Percentiles rank a stretch among this genome's conserved stretches.
Conservation (phyloP, 2,113 vertebrate genomes). For the Myotis brandtii region DNA sequence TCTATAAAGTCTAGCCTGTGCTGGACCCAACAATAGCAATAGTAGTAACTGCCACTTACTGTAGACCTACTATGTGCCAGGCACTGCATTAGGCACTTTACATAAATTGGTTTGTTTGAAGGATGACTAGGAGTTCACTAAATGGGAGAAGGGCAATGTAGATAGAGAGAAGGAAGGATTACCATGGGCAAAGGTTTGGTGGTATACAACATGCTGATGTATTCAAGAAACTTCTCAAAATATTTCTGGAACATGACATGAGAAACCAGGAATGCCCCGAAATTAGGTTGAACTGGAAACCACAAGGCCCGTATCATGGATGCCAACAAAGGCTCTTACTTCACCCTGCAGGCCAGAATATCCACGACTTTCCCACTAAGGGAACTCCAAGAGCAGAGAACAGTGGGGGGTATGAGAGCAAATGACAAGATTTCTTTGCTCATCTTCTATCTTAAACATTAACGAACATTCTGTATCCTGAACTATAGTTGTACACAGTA, state of each 20-base stretch:
- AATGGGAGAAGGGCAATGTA: background rate
- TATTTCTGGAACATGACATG: background rate
- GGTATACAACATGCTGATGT: background rate
- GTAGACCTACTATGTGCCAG: background rate
- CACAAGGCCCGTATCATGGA: background rate
- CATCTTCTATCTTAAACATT: constrained; percentile 3
- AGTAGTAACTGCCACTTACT: background rate
- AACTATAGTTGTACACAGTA: background rate
- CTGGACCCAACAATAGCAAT: background rate
- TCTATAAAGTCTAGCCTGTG: background rate
- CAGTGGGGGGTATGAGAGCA: background rate
- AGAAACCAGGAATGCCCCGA: background rate
- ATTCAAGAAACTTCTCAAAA: background rate
- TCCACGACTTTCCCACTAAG: background rate
- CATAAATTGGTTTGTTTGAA: background rate
- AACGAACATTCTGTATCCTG: background rate
- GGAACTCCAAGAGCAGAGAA: background rate
- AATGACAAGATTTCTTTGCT: background rate
- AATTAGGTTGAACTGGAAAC: background rate
- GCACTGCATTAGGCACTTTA: background rate
- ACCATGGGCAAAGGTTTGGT: background rate
- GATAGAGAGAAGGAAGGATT: background rate
- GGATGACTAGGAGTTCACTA: background rate
- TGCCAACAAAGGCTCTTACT: background rate
- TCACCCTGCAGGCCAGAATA: background rate